These are phyloP conservation scores for Hippocampus zosterae DNA, from an alignment of 2,113 vertebrate species.

Conservation along the genomic window DNA sequence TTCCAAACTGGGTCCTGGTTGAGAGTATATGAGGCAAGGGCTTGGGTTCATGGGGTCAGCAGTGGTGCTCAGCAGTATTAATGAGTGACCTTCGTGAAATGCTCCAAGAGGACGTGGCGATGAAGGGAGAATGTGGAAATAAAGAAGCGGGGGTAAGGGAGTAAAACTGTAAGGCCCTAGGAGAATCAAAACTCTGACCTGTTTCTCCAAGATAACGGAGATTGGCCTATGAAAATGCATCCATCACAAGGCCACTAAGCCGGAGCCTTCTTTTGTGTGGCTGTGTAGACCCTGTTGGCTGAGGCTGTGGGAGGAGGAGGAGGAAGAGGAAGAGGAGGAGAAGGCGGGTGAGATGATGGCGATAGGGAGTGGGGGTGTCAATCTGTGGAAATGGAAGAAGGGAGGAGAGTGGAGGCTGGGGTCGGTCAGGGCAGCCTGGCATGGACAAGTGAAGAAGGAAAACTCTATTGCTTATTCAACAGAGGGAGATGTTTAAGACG, in stretches of 20 bases:
- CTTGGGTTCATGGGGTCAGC: conserved; percentile 66
- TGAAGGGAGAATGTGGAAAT: conserved; percentile 29
- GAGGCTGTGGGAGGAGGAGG: conserved; percentile 36
- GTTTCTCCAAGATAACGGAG: conserved; percentile 76
- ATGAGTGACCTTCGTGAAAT: conserved; percentile 76
- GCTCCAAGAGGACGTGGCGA: conserved; percentile 44
- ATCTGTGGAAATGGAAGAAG: conserved; percentile 35
- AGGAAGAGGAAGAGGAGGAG: conserved; percentile 12
- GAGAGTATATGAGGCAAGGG: conserved; percentile 40
- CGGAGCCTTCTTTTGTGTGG: conserved; percentile 65
- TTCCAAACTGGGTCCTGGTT: conserved; percentile 35
- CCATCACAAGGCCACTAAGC: conserved; percentile 76
- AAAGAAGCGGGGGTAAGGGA: conserved; percentile 44
- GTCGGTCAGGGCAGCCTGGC: conserved; percentile 53
- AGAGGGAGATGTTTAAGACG: conserved; percentile 65
- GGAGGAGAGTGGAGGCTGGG: conserved; percentile 27
- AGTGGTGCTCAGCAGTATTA: conserved; percentile 72
- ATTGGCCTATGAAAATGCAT: conserved; percentile 77
- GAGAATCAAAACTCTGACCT: conserved; percentile 73
- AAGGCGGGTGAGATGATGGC: neutral
- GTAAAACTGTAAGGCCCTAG: conserved; percentile 65
- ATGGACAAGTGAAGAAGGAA: conserved; percentile 58
- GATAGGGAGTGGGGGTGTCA: neutral
- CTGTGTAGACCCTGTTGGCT: conserved; percentile 42
- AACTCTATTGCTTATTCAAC: conserved; percentile 74